phyloP scores from a whole-genome alignment of 2,113 vertebrate genomes.

The Nothoprocta pentlandii region DNA sequence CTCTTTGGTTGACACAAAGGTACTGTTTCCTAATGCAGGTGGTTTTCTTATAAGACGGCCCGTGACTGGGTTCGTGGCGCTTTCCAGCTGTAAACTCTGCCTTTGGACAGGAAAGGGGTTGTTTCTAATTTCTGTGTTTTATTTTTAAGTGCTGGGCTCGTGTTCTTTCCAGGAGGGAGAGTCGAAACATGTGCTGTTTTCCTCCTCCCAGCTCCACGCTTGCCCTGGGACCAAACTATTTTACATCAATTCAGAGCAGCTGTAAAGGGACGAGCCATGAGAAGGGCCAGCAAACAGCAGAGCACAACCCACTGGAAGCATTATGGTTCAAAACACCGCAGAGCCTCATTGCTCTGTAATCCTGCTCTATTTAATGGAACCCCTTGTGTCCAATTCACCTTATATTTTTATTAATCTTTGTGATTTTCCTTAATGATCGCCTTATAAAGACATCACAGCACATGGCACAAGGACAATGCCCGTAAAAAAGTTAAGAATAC shows the following conservation, averaged over 20 bases:
- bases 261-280: not conserved
- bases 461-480: constrained; percentile 28
- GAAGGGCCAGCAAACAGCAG: not conserved
- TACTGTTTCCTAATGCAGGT: not conserved
- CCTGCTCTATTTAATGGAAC: not conserved
- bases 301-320: not conserved
- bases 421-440: constrained; percentile 18
- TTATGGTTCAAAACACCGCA: not conserved
- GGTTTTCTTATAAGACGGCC: not conserved
- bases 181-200: constrained; percentile 9
- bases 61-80: not conserved
- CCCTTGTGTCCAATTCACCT: not conserved
- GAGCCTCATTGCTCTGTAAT: not conserved
- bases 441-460: constrained; percentile 43
- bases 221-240: constrained; percentile 15
- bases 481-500: constrained; percentile 61
- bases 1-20: not conserved
- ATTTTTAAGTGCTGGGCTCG: constrained; percentile 50
- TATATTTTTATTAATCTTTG: constrained; percentile 46
- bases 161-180: constrained; percentile 35
- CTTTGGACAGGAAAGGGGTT: constrained; percentile 37
- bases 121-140: constrained; percentile 37
- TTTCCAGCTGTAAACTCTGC: constrained; percentile 33
- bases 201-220: not conserved
- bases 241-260: not conserved